Percentiles rank a stretch among this genome's conserved stretches.
phyloP scores from a whole-genome alignment of 1,140 invertebrate species.

The Muscidifurax raptorellus region DNA sequence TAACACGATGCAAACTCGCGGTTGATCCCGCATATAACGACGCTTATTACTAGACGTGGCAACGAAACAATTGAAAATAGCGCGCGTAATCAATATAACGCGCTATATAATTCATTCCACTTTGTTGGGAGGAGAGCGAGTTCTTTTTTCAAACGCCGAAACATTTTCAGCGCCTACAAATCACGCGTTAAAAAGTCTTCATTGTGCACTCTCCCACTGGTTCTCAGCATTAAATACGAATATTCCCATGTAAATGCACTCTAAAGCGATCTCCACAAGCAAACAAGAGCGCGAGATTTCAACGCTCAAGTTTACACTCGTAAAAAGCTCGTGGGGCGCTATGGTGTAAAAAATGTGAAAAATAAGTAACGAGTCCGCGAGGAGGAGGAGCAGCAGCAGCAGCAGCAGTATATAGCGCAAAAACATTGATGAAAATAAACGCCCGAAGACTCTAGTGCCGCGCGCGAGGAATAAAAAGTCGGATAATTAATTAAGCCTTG shows the following conservation, averaged over 20 bases:
- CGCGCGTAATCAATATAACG: no score
- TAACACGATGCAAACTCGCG: no score
- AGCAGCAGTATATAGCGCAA: no score
- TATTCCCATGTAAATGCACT: constrained; percentile 44
- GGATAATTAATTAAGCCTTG: constrained; percentile 49
- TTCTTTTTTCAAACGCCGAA: constrained; percentile 34
- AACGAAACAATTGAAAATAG: neutral
- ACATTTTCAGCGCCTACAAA: constrained; percentile 24
- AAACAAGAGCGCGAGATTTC: constrained; percentile 27
- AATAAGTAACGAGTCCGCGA: constrained; percentile 31
- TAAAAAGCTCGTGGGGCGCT: constrained; percentile 25
- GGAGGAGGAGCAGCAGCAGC: neutral
- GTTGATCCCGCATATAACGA: neutral
- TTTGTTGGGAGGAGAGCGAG: neutral
- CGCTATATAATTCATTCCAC: neutral
- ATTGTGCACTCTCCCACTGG: neutral
- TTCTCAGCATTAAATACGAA: constrained; percentile 35
- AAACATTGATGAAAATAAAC: constrained; percentile 51
- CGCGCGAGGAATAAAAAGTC: constrained; percentile 33
- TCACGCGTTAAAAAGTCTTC: constrained; percentile 34
- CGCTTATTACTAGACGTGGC: no score
- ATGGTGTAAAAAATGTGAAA: constrained; percentile 44
- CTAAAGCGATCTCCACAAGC: constrained; percentile 16
- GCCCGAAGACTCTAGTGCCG: neutral
- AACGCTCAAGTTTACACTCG: constrained; percentile 31